Base-by-base conservation (phyloP, 2,113 vertebrate genomes). In the Mionectes macconnelli region DNA sequence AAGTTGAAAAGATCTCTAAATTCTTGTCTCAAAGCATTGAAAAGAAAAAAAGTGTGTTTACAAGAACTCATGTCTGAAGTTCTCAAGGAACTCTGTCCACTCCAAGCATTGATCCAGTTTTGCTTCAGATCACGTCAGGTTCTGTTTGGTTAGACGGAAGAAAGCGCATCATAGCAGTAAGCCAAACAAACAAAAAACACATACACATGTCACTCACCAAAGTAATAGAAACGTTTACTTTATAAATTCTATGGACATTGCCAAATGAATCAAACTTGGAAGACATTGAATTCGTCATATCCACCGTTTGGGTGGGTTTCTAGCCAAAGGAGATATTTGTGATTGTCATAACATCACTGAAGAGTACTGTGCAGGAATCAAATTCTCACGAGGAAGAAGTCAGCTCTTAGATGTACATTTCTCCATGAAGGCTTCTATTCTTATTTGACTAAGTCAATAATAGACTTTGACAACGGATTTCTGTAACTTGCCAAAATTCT, bases 271-370 rank as follows among this genome's bases (percentile, higher is more conserved):
- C 98, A 72, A 98, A 98, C 90, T 79, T 98, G 62, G 98, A 99
- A 96, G 98, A 98, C 97, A 98, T 98, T 83, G 92, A 97, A 87
- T 98, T 98, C n/a, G 98, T 97, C 98, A 98, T 98, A 83, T 98
- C 97, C 60, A 98, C 98, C 7, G 94, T 98, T 40, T 98, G 96
- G 75, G 98, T 98, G 73, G 98, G 98, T 85, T 99, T 97, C 40
- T 97, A 98, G 83, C 94, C 98, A 24, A 98, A 98, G 17, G 97
- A 98, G 95, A 98, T 98, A 91, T 97, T 98, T 9, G 98, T 99
- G 95, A 99, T 98, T 53, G 98, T 98, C 49, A 98, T 98, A 56
- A 98, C 97, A 11, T 98, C 98, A 8, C 98, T 98, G 96, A 98
- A 98, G 56, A 99, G 96, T 37, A 98, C 97, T 6, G 97, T 98